phyloP scores from a whole-genome alignment of 2,113 vertebrate genomes.

The Ciconia boyciana region DNA sequence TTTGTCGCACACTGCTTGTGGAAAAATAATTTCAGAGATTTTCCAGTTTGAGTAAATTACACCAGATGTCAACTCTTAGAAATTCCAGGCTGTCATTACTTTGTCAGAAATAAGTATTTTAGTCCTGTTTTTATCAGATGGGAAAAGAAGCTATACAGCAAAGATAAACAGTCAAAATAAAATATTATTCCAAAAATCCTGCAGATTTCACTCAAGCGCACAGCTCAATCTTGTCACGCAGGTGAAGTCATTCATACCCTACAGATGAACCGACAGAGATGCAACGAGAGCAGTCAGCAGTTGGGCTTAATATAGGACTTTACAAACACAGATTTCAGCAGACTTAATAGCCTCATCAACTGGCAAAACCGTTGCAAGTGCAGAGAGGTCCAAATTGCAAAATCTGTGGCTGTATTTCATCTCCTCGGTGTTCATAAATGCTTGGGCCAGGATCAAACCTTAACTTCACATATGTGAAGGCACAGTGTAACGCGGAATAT shows the following conservation, averaged over 20 bases:
- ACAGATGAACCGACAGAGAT: neutral
- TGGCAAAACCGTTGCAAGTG: neutral
- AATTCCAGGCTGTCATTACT: neutral
- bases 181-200: neutral
- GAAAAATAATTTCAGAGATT: slow-evolving; percentile 28
- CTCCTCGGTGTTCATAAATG: neutral
- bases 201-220: neutral
- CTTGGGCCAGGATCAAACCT: neutral
- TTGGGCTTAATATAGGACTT: neutral
- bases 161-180: neutral
- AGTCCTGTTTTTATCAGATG: neutral
- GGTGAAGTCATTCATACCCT: neutral
- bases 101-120: neutral
- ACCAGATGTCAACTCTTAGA: slow-evolving; percentile 18
- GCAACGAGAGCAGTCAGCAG: neutral
- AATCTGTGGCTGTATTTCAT: neutral
- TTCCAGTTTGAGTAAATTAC: slow-evolving; percentile 32
- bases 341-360: neutral
- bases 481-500: neutral
- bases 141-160: neutral
- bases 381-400: neutral
- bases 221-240: neutral
- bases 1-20: neutral
- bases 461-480: neutral
- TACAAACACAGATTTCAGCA: neutral